Base-by-base conservation (phyloP, 2,888 invertebrate genomes). In the Acronicta leporina region DNA sequence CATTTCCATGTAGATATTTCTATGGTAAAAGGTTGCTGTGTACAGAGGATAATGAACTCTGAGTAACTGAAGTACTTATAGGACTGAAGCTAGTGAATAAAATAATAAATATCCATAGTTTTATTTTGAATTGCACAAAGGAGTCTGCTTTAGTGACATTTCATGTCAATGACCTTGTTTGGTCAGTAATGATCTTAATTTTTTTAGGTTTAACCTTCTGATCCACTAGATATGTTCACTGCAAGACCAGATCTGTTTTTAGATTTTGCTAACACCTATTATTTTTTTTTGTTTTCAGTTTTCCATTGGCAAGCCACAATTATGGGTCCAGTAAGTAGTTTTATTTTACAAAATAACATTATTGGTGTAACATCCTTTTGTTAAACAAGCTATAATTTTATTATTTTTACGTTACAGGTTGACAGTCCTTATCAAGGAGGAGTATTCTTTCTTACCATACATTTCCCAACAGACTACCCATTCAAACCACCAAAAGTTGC, bases 261-360 rank as follows among this genome's bases (percentile, higher is more conserved):
- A 33, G 33, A 33, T n/a, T 13, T 49, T 51, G 14, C 11, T 14
- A 52, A 53, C 53, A 40, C 49, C 47, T 70, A 44, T 52, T 49
- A 54, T 53, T 15, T 71, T 85, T 88, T 76, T 87, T 87, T 89
- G 78, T 93, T 96, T 97, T 84, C 96, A 99, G 99, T 99, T 95
- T 99, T 99, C 96, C 99, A 99, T 95, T 99, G 99, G 99, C 99
- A 99, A 96, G 99, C 99, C 95, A 99, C 99, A 96, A 99, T 99
- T 94, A 99, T 99, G 99, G 99, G 99, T 95, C 99, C 99, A 95
- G 98, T 98, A 96, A 97, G 98, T 97, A 94, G 75, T 51, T 62
- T 66, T 55, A 45, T 51, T 27, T 38, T n/a, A 6, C 13, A n/a
- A 35, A 38, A n/a, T 43, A 35, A 27, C 16, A 40, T 30, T 30